Conservation (phyloP, 2,797 vertebrate genomes). For the Melanogrammus aeglefinus region DNA sequence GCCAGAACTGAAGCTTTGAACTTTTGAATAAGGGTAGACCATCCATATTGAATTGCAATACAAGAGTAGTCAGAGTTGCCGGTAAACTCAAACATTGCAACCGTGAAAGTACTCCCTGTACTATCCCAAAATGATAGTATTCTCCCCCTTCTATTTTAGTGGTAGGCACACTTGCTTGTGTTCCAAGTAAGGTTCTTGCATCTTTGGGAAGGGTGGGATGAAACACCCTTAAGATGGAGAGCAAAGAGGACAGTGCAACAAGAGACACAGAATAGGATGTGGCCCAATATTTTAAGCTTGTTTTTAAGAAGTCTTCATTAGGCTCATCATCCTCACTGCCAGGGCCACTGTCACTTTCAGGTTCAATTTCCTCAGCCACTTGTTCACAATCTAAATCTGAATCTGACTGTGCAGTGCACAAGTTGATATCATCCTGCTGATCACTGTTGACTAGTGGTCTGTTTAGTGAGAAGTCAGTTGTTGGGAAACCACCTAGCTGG, state of each 20-base stretch:
- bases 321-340: slow-evolving; percentile 19
- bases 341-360: slow-evolving; percentile 5
- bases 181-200: slow-evolving; percentile 26
- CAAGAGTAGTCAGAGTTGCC: slow-evolving; percentile 12
- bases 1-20: too few species aligned
- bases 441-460: too few species aligned
- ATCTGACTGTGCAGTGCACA: too few species aligned
- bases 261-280: slow-evolving; percentile 24
- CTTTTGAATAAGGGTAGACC: slow-evolving; percentile 6
- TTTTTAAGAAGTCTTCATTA: slow-evolving; percentile 16
- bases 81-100: slow-evolving; percentile 24
- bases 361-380: slow-evolving; percentile 13
- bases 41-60: slow-evolving; percentile 24
- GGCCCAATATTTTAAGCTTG: slow-evolving; percentile 22
- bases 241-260: slow-evolving; percentile 11
- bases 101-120: neutral
- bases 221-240: slow-evolving; percentile 4
- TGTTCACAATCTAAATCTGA: too few species aligned
- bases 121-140: slow-evolving; percentile 28
- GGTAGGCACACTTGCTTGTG: slow-evolving; percentile 12
- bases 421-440: too few species aligned
- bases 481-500: slow-evolving; percentile 2
- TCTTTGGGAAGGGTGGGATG: slow-evolving; percentile 16
- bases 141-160: slow-evolving; percentile 21
- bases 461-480: neutral